These are phyloP conservation scores for Callipepla californica DNA, from an alignment of 2,113 vertebrate species.

Conservation along the genomic window DNA sequence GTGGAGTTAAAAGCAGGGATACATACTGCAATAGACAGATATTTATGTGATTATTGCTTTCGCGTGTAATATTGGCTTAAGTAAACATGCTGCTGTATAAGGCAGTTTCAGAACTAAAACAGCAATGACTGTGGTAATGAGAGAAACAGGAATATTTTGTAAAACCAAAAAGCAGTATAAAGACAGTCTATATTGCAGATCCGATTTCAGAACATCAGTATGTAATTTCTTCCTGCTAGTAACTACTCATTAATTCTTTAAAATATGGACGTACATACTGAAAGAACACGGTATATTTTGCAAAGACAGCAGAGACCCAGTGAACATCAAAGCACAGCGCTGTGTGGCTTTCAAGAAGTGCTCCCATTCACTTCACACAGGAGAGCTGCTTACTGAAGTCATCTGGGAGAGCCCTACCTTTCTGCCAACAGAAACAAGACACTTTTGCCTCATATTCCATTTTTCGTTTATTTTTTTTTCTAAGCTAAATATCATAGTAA, in stretches of 20 bases:
- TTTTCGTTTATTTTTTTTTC: conserved; percentile 46
- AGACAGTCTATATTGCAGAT: background rate
- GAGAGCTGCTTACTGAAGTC: background rate
- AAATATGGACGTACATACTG: background rate
- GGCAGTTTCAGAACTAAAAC: conserved; percentile 1
- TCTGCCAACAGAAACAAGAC: conserved; percentile 28
- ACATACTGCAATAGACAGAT: background rate
- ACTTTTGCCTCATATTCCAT: conserved; percentile 37
- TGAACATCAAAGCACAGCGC: background rate
- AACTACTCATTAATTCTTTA: background rate
- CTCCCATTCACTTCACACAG: background rate
- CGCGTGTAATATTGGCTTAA: background rate
- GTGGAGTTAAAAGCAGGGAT: background rate
- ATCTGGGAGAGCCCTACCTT: background rate
- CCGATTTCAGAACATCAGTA: background rate
- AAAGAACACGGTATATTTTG: background rate
- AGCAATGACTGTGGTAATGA: background rate
- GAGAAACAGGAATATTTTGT: background rate
- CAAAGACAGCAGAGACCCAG: background rate
- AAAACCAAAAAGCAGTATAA: background rate
- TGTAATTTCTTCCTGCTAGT: background rate
- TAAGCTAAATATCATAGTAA: conserved; percentile 1
- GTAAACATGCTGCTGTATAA: background rate
- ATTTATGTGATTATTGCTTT: conserved; percentile 34
- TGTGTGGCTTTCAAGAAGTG: background rate